Conservation (phyloP, 2,888 invertebrate genomes). For the Dicyrtoma fusca region DNA sequence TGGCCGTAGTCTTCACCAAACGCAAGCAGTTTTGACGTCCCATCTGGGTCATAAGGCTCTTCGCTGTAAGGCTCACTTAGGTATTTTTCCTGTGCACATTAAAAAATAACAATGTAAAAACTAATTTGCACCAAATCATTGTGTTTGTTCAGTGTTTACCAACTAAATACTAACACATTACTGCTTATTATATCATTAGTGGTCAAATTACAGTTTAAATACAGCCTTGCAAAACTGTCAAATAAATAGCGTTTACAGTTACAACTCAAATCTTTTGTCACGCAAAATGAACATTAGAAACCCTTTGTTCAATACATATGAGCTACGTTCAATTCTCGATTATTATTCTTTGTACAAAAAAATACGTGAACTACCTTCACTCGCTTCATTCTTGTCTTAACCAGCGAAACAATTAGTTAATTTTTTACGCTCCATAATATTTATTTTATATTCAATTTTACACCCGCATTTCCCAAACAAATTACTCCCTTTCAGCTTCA, state of each 20-base stretch:
- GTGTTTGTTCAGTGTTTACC: not conserved
- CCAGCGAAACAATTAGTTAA: not conserved
- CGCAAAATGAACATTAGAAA: slow-evolving; percentile 29
- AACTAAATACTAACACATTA: not conserved
- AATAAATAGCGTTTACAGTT: slow-evolving; percentile 14
- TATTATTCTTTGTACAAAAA: slow-evolving; percentile 3
- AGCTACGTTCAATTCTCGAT: not conserved
- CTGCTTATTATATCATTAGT: slow-evolving; percentile 21
- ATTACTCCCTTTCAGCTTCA: too few relatives aligned
- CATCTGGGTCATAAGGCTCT: slow-evolving; percentile 54
- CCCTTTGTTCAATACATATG: not conserved
- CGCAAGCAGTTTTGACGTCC: slow-evolving; percentile 51
- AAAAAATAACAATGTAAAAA: not conserved
- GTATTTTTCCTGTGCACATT: slow-evolving; percentile 53
- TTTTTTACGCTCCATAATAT: not conserved
- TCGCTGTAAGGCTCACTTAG: slow-evolving; percentile 56
- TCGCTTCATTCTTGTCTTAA: slow-evolving; percentile 11
- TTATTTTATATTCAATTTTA: too few relatives aligned
- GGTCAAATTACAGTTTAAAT: slow-evolving; percentile 6
- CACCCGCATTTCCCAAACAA: too few relatives aligned
- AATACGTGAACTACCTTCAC: slow-evolving; percentile 10
- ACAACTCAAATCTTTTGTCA: slow-evolving; percentile 23
- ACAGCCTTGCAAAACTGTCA: slow-evolving; percentile 1
- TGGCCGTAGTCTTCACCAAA: slow-evolving; percentile 56
- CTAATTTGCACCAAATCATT: too few relatives aligned